Conservation (phyloP, 2,888 invertebrate species). For the Portevinia maculata region DNA sequence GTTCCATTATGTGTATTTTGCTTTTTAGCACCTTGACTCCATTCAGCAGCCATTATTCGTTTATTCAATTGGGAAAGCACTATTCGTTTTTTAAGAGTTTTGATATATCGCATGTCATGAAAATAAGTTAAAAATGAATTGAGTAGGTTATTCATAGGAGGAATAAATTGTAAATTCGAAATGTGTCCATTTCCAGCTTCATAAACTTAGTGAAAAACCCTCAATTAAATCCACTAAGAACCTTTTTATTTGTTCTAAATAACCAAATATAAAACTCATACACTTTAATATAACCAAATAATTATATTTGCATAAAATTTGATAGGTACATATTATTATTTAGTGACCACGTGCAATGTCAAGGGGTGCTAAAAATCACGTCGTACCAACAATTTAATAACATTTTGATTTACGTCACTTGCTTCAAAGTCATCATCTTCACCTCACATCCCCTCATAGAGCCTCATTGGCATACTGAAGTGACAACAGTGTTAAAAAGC, state of each 20-base stretch:
- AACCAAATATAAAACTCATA: not conserved
- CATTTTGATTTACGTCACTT: conserved; percentile 38
- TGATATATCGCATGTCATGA: too few species aligned
- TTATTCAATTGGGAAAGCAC: too few species aligned
- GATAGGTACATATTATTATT: conserved; percentile 10
- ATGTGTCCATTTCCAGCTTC: too few species aligned
- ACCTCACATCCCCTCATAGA: not conserved
- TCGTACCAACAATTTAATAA: not conserved
- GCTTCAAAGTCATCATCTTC: conserved; percentile 10
- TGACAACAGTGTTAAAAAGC: conserved; percentile 12
- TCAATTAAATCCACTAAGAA: not conserved
- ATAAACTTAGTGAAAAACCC: too few species aligned
- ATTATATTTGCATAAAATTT: conserved; percentile 1
- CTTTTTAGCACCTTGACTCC: too few species aligned
- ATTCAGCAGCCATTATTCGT: too few species aligned
- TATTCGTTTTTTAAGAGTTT: too few species aligned
- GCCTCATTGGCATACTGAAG: conserved; percentile 1
- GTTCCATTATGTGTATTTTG: too few species aligned
- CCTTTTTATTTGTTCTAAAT: not conserved
- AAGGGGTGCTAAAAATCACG: conserved; percentile 7
- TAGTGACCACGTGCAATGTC: not conserved
- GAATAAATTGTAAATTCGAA: too few species aligned
- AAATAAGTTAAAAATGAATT: too few species aligned
- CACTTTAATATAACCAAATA: conserved; percentile 4
- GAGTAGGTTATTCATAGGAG: too few species aligned